phyloP scores from a whole-genome alignment of 1,140 invertebrate genomes.

The Anagrus nilaparvatae region DNA sequence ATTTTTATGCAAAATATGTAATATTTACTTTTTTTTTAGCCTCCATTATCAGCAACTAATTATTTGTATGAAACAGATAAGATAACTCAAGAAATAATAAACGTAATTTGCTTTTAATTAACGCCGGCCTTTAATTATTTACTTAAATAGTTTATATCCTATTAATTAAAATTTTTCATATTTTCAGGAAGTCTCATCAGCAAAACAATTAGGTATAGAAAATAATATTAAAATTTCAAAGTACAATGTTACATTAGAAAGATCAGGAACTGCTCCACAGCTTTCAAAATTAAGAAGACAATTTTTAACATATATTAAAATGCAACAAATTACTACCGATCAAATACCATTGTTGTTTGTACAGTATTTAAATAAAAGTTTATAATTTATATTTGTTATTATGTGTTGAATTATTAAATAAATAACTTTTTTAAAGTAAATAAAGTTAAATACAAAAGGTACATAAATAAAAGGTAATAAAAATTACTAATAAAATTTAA shows the following conservation, averaged over 20 bases:
- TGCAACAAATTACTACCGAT: constrained; percentile 57
- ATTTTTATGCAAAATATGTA: constrained; percentile 12
- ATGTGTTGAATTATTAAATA: constrained; percentile 8
- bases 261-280: constrained; percentile 53
- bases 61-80: constrained; percentile 86
- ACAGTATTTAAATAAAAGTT: constrained; percentile 77
- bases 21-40: constrained; percentile 44
- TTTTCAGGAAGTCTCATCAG: constrained; percentile 50
- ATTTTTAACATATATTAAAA: constrained; percentile 83
- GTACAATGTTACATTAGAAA: constrained; percentile 44
- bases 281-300: constrained; percentile 73
- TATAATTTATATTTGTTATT: constrained; percentile 22
- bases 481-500: neutral
- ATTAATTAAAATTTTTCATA: constrained; percentile 11
- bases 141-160: constrained; percentile 2
- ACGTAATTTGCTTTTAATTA: constrained; percentile 51
- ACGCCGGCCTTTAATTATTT: too few relatives aligned
- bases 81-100: constrained; percentile 72
- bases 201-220: constrained; percentile 52
- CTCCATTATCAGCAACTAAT: constrained; percentile 76
- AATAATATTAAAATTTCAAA: constrained; percentile 51
- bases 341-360: constrained; percentile 76
- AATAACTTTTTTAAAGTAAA: too few relatives aligned
- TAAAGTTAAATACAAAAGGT: too few relatives aligned
- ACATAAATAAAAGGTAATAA: too few relatives aligned